Conservation (phyloP, 2,888 invertebrate genomes). For the Cheilosia variabilis region DNA sequence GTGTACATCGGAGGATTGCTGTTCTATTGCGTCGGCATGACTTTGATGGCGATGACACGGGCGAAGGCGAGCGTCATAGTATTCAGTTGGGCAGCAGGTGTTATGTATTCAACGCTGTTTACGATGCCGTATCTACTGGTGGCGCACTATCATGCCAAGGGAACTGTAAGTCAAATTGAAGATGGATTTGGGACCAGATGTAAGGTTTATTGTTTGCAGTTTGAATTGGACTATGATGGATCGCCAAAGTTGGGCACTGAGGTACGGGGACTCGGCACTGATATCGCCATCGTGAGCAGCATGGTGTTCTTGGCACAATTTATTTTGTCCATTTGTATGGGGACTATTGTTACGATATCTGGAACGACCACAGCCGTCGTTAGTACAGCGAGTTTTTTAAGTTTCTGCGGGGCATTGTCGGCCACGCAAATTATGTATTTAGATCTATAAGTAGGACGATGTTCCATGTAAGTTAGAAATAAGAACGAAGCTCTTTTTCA, state of each 20-base stretch:
- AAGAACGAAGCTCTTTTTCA: background rate
- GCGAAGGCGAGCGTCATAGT: conserved; percentile 92
- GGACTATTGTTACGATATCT: conserved; percentile 90
- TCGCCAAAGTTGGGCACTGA: conserved; percentile 85
- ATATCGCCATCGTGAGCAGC: conserved; percentile 96
- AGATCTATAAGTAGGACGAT: conserved; percentile 87
- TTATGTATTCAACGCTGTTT: conserved; percentile 98
- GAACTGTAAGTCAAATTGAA: conserved; percentile 87
- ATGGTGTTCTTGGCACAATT: conserved; percentile 99
- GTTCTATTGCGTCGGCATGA: conserved; percentile 95
- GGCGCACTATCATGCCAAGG: conserved; percentile 96
- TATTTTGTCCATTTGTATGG: conserved; percentile 93
- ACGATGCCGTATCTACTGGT: conserved; percentile 98
- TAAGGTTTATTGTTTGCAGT: conserved; percentile 84
- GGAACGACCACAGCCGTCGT: conserved; percentile 96
- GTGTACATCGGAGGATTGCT: conserved; percentile 96
- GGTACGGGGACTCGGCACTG: conserved; percentile 96
- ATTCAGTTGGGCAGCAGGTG: conserved; percentile 96
- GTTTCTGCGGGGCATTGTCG: conserved; percentile 92
- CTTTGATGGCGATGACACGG: conserved; percentile 91
- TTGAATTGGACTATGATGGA: conserved; percentile 86
- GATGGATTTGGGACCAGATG: background rate
- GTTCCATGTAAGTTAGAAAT: background rate
- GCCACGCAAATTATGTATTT: conserved; percentile 96
- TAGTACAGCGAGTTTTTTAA: conserved; percentile 92